Percentiles rank a stretch among this genome's conserved stretches.
phyloP scores from a whole-genome alignment of 2,797 vertebrate genomes.

The Remorina albescens region DNA sequence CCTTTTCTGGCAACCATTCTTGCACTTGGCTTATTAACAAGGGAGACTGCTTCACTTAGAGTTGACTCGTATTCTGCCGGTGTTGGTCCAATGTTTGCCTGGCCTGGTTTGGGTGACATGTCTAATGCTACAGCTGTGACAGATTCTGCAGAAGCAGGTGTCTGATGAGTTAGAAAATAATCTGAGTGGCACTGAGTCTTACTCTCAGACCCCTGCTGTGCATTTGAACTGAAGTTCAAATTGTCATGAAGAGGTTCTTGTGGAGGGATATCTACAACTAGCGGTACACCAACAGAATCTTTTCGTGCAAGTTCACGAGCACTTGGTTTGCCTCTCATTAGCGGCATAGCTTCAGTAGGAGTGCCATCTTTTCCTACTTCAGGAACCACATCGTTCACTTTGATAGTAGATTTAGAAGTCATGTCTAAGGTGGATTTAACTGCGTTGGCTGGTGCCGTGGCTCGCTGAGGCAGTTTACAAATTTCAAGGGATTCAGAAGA shows the following conservation, averaged over 20 bases:
- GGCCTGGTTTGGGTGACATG: slow-evolving; percentile 74
- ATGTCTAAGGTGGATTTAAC: slow-evolving; percentile 66
- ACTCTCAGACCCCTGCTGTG: slow-evolving; percentile 23
- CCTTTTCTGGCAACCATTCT: slow-evolving; percentile 56
- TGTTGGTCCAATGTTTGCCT: slow-evolving; percentile 18
- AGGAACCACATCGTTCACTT: slow-evolving; percentile 15
- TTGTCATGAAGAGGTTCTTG: slow-evolving; percentile 34
- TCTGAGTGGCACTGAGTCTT: slow-evolving; percentile 24
- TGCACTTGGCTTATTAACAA: slow-evolving; percentile 71
- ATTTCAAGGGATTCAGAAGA: slow-evolving; percentile 44
- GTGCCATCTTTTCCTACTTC: slow-evolving; percentile 6
- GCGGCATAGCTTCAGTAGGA: slow-evolving; percentile 61
- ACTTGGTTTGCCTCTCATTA: slow-evolving; percentile 65
- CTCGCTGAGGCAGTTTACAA: slow-evolving; percentile 33
- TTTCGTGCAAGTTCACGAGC: slow-evolving; percentile 55
- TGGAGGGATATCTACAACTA: slow-evolving; percentile 63
- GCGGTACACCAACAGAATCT: slow-evolving; percentile 67
- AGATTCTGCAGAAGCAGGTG: slow-evolving; percentile 53
- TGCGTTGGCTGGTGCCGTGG: slow-evolving; percentile 63
- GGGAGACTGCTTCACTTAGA: slow-evolving; percentile 68
- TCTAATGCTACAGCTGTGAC: slow-evolving; percentile 78
- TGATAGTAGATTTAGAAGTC: slow-evolving; percentile 54
- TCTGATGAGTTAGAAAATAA: slow-evolving; percentile 33
- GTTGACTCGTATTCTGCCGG: slow-evolving; percentile 13
- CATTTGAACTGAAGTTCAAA: slow-evolving; percentile 15